Evolutionary conservation across 35 echinoderm and acorn worm species (phyloP).

Genomic region (Amphiura filiformis): DNA sequence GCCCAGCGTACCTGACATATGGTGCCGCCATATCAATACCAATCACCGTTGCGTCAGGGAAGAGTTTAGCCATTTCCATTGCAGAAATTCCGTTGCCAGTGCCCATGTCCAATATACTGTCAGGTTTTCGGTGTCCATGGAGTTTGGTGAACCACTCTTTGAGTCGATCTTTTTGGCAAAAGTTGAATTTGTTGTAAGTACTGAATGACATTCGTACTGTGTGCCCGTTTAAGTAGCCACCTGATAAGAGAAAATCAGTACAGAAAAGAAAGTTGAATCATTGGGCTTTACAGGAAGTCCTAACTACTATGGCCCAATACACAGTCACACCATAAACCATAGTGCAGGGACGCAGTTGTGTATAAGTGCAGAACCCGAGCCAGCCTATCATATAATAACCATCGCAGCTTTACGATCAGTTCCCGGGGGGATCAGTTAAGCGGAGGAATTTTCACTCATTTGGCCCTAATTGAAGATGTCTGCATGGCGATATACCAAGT

Average conservation of each 20-base stretch:
- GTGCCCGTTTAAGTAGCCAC: conserved; percentile 40
- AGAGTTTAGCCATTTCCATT: conserved; percentile 34
- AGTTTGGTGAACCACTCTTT: conserved; percentile 39
- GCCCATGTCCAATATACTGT: conserved; percentile 46
- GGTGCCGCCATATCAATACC: conserved; percentile 51
- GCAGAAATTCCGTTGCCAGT: conserved; percentile 36
- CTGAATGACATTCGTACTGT: conserved; percentile 37
- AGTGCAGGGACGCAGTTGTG: too few relatives aligned
- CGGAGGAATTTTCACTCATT: too few relatives aligned
- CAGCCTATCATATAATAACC: too few relatives aligned
- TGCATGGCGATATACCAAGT: too few relatives aligned
- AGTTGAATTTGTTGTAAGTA: conserved; percentile 54
- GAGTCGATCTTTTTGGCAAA: not conserved
- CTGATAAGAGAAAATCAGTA: not conserved
- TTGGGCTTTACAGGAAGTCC: too few relatives aligned
- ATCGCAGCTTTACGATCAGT: too few relatives aligned
- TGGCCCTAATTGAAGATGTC: too few relatives aligned
- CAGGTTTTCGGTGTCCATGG: conserved; percentile 9
- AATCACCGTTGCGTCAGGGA: conserved; percentile 47
- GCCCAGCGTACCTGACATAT: conserved; percentile 40
- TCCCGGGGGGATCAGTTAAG: too few relatives aligned
- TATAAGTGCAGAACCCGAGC: too few relatives aligned
- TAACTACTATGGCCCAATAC: too few relatives aligned
- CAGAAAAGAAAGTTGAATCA: not conserved
- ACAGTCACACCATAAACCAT: too few relatives aligned